phyloP scores from a whole-genome alignment of 2,113 vertebrate species.

The Aegithalos caudatus region DNA sequence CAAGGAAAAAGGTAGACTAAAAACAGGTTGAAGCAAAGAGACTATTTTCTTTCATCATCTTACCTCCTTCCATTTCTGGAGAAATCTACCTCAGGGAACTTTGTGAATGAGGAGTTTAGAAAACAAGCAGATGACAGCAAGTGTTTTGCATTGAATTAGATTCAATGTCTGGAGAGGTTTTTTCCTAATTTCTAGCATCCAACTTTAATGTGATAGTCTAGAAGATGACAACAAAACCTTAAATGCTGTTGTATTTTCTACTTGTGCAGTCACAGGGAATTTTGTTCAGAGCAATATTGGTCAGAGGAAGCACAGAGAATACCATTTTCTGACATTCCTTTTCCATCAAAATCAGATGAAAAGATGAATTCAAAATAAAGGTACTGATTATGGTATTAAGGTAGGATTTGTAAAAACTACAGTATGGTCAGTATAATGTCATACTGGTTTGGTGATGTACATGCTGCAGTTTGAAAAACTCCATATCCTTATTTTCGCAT shows the following conservation, averaged over 20 bases:
- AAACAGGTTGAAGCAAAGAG: not conserved
- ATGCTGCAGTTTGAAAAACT: not conserved
- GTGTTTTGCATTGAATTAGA: not conserved
- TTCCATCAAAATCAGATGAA: not conserved
- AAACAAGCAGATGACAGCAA: not conserved
- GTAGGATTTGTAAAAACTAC: not conserved
- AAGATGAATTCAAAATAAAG: not conserved
- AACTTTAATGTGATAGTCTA: not conserved
- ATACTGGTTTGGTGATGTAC: not conserved
- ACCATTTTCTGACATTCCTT: not conserved
- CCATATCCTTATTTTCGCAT: not conserved
- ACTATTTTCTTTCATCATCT: not conserved
- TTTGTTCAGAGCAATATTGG: not conserved
- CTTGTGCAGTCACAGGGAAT: not conserved
- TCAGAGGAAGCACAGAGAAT: not conserved
- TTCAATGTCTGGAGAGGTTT: not conserved
- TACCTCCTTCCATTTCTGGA: not conserved
- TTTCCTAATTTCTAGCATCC: not conserved
- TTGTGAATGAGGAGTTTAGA: not conserved
- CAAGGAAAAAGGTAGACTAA: not conserved
- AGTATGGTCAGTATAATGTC: accelerated
- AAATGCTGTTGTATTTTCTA: not conserved
- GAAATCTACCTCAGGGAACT: not conserved
- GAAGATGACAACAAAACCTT: not conserved
- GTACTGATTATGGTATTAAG: not conserved